A percentile compares a stretch with the other conserved stretches of the same genome.
Conservation (phyloP, 2,797 vertebrate species). For the Acestrorhynchus altus region DNA sequence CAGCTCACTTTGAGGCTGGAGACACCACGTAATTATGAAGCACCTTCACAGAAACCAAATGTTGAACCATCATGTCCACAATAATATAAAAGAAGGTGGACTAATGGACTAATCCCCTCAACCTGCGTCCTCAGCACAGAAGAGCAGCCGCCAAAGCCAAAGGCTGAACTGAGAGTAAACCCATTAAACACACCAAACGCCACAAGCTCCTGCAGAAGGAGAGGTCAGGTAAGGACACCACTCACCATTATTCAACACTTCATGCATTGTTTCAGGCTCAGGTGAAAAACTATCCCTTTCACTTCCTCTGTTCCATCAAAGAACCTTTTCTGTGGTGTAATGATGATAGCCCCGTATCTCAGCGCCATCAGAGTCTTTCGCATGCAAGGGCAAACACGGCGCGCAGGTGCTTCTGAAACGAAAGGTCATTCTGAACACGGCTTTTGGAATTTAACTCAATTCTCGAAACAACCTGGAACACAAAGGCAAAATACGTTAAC, state of each 20-base stretch:
- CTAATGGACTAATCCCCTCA: conserved; percentile 27
- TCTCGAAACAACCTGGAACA: no score
- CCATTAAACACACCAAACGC: conserved; percentile 31
- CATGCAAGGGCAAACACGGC: background rate
- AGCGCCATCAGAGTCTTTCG: background rate
- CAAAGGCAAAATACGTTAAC: no score
- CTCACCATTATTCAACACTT: conserved; percentile 25
- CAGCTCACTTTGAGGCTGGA: background rate
- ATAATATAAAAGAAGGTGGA: conserved; percentile 41
- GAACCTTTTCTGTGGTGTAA: conserved; percentile 12
- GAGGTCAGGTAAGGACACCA: conserved; percentile 38
- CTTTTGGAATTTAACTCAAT: background rate
- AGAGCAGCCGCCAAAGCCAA: conserved; percentile 30
- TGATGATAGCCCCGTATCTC: background rate
- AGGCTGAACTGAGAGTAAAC: conserved; percentile 1
- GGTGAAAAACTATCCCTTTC: conserved; percentile 20
- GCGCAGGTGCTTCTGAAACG: no score
- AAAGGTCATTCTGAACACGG: background rate
- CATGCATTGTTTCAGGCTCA: conserved; percentile 18
- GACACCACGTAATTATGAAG: background rate
- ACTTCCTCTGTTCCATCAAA: conserved; percentile 18
- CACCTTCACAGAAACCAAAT: background rate
- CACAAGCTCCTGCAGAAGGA: background rate
- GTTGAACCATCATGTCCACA: no score
- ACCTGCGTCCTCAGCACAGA: conserved; percentile 24